A percentile compares a stretch with the other conserved stretches of the same genome.
phyloP scores from a whole-genome alignment of 2,797 vertebrate species.

The Tolypeutes matacus region DNA sequence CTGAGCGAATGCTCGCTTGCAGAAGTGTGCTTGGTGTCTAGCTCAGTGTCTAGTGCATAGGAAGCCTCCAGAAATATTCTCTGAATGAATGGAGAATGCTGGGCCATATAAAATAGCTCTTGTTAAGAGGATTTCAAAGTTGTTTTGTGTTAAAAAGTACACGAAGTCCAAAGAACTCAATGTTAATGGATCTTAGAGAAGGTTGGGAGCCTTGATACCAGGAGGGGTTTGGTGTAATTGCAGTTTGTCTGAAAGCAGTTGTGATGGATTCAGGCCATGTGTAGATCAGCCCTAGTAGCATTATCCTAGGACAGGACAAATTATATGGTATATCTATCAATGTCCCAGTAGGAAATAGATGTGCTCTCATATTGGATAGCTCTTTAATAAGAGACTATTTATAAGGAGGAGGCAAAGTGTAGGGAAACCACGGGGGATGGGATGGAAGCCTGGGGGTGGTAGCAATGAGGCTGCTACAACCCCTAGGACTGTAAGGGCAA shows the following conservation, averaged over 20 bases:
- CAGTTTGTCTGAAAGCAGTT: neutral
- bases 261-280: neutral
- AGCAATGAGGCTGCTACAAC: neutral
- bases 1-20: neutral
- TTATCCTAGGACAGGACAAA: neutral
- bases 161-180: slow-evolving; percentile 26
- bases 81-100: slow-evolving; percentile 58
- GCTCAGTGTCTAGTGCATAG: slow-evolving; percentile 26
- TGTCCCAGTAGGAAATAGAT: neutral
- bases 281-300: neutral
- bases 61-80: slow-evolving; percentile 62
- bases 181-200: neutral
- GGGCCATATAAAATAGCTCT: slow-evolving; percentile 41
- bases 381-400: slow-evolving; percentile 15
- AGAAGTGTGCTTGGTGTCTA: slow-evolving; percentile 14
- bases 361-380: neutral
- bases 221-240: neutral
- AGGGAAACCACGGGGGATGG: neutral
- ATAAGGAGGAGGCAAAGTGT: neutral
- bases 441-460: neutral
- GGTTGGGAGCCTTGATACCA: neutral
- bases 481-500: neutral
- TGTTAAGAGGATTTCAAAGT: slow-evolving; percentile 52
- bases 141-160: slow-evolving; percentile 32
- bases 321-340: neutral